Evolutionary conservation across 2,888 invertebrate genomes (phyloP), one percentile per base, ranked within the genome.

Genomic region (Encarsia formosa): DNA sequence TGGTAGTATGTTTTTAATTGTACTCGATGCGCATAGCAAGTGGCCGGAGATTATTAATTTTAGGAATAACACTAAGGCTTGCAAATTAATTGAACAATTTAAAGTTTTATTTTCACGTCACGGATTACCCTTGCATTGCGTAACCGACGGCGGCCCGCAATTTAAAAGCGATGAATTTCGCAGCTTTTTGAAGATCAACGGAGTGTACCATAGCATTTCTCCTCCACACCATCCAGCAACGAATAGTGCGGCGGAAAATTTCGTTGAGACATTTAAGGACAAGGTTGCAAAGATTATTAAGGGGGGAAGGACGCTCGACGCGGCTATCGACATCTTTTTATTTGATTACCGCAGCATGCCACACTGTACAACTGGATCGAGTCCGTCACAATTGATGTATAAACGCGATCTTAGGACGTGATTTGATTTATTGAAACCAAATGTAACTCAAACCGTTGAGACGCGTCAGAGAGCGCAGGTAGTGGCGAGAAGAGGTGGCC

Each of bases 1-100:
- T 51, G 60, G 37, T 6, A 40, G 37, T 34, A 59, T 42, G 50
- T 63, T 59, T 42, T 26, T 65, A 8, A 34, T 65, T 5, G 29
- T 65, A 2, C 52, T 64, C 0, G 63, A 65, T 51, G 56, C 64
- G 1, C 35, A 57, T 18, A 57, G 58, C 0, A 61, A 64, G 26
- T 64, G 60, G 62, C 49, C 54, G 2, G 63, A 64, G 49, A 54
- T 65, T 2, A 49, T 57, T 4, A 41, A 54, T 29, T 57, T 56
- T 19, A 41, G 35, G 26, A 54, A 48, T 16, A 50, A 52, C 18
- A 57, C 50, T 9, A 52, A 48, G 39, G 49, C 57, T n/a, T 49
- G 43, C 18, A 51, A 22, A 19, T 9, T 59, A 26, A 46, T 59
- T 9, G 39, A 54, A 23, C 54, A 39, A 37, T 52, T 59, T 3